Conservation (phyloP, 2,888 invertebrate species). For the Melangyna quadrimaculata region DNA sequence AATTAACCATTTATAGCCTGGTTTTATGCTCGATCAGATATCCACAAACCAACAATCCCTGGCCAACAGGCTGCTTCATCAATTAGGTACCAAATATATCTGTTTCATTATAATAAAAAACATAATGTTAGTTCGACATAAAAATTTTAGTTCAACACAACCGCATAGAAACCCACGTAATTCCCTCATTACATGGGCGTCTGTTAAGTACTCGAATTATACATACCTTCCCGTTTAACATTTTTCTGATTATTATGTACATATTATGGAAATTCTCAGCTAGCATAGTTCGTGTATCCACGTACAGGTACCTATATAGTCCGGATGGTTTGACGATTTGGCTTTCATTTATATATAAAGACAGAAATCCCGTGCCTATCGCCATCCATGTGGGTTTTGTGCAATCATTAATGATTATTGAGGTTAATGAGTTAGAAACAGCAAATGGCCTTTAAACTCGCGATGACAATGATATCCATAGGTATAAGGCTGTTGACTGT, state of each 20-base stretch:
- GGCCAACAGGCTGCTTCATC: not conserved
- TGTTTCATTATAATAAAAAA: too few relatives aligned
- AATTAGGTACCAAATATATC: too few relatives aligned
- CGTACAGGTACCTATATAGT: too few relatives aligned
- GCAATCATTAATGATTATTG: not conserved
- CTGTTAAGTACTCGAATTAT: too few relatives aligned
- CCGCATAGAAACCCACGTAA: too few relatives aligned
- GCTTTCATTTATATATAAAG: too few relatives aligned
- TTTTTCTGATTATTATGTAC: not conserved
- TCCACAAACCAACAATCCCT: not conserved
- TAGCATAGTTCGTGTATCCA: not conserved
- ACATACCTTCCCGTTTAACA: not conserved
- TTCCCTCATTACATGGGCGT: too few relatives aligned
- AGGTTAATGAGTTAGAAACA: not conserved
- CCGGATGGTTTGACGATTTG: too few relatives aligned
- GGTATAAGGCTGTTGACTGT: not conserved
- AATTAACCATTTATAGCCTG: not conserved
- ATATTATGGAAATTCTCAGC: not conserved
- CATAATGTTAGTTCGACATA: not conserved
- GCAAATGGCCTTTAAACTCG: not conserved
- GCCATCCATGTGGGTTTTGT: not conserved
- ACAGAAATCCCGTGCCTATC: not conserved
- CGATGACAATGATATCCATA: not conserved
- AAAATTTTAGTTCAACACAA: not conserved
- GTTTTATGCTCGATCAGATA: not conserved